Conservation (phyloP, 2,888 invertebrate genomes). For the Macroteleia sp. region DNA sequence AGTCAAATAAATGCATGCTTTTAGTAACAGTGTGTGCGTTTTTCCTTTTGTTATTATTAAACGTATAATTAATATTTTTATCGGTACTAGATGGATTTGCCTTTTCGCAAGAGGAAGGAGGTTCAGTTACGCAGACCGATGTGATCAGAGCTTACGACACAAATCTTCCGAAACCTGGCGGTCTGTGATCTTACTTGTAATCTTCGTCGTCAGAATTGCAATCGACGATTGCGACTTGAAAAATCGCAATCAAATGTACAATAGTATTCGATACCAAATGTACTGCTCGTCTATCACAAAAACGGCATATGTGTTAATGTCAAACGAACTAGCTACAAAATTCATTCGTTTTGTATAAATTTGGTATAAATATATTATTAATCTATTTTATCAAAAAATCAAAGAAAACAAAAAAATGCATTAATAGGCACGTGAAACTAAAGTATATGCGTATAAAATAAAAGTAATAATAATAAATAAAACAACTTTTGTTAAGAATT, state of each 20-base stretch:
- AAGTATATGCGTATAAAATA: too few relatives aligned
- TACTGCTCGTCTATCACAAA: constrained; percentile 23
- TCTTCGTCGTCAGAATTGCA: constrained; percentile 13
- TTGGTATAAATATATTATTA: constrained; percentile 21
- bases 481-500: too few relatives aligned
- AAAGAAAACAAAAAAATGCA: not conserved
- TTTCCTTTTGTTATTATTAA: too few relatives aligned
- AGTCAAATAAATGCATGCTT: constrained; percentile 31
- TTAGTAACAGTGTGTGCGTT: not conserved
- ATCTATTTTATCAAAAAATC: constrained; percentile 24
- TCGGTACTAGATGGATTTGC: constrained; percentile 94
- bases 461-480: too few relatives aligned
- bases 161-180: constrained; percentile 92
- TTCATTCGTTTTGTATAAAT: constrained; percentile 29
- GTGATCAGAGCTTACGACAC: constrained; percentile 98
- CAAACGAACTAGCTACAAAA: constrained; percentile 10
- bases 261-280: constrained; percentile 33
- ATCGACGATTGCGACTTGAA: constrained; percentile 1
- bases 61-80: not conserved
- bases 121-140: constrained; percentile 96
- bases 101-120: constrained; percentile 99
- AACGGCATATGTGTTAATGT: constrained; percentile 5
- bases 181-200: constrained; percentile 85
- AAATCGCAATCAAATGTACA: constrained; percentile 27
- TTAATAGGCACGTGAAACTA: too few relatives aligned